Evolutionary conservation across 1,140 invertebrate genomes (phyloP).

Genomic region (Carposina sasakii): DNA sequence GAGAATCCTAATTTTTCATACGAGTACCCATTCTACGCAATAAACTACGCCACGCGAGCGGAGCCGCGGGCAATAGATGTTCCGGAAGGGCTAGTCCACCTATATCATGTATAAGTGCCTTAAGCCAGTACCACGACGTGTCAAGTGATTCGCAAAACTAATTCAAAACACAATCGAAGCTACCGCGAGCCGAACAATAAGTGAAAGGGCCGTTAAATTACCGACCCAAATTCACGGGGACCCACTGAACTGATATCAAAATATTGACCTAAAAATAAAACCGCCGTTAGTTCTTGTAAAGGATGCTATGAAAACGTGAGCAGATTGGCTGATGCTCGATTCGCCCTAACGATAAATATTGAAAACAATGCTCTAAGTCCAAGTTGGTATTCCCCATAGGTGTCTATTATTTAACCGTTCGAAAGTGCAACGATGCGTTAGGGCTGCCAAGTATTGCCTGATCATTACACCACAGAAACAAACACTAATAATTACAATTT

Average conservation of each 20-base stretch:
- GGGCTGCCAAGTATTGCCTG: too few relatives aligned
- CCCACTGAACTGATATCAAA: constrained; percentile 25
- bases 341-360: constrained; percentile 34
- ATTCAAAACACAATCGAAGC: not conserved
- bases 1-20: too few relatives aligned
- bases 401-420: constrained; percentile 35
- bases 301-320: constrained; percentile 45
- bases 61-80: too few relatives aligned
- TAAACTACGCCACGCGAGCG: too few relatives aligned
- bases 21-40: too few relatives aligned
- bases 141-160: not conserved
- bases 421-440: constrained; percentile 34
- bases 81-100: too few relatives aligned
- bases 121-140: not conserved
- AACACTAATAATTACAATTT: too few relatives aligned
- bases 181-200: constrained; percentile 16
- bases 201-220: constrained; percentile 35
- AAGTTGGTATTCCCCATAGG: constrained; percentile 33
- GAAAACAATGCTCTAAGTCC: constrained; percentile 23
- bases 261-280: constrained; percentile 31
- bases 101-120: too few relatives aligned
- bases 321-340: constrained; percentile 27
- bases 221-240: constrained; percentile 21
- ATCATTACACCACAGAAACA: too few relatives aligned
- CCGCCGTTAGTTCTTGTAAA: constrained; percentile 49